Evolutionary conservation across 2,113 vertebrate species (phyloP).

Genomic region (Hydrochoerus hydrochaeris): DNA sequence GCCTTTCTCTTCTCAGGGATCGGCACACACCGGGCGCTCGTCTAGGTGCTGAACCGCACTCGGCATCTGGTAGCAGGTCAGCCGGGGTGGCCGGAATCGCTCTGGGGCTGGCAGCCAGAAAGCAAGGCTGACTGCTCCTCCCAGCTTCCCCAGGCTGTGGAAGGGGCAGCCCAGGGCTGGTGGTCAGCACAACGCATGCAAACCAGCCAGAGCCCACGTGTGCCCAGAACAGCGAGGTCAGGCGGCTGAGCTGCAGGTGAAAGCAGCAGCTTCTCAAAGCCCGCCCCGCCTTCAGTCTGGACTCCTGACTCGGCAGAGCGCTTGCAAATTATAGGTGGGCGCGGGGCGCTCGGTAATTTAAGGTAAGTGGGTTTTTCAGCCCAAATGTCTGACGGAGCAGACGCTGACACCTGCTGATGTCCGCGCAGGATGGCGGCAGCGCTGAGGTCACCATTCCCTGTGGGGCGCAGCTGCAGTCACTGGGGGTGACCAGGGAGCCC

Average conservation of each 20-base stretch:
- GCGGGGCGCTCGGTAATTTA: slow-evolving; percentile 57
- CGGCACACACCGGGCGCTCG: neutral
- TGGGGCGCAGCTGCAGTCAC: neutral
- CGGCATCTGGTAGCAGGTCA: neutral
- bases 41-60: neutral
- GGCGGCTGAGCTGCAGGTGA: slow-evolving; percentile 19
- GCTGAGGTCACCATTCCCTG: slow-evolving; percentile 48
- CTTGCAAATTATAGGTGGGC: slow-evolving; percentile 68
- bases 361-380: slow-evolving; percentile 51
- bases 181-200: neutral
- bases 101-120: neutral
- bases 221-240: neutral
- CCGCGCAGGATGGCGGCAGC: neutral
- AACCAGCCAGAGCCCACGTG: neutral
- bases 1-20: slow-evolving; percentile 26
- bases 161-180: neutral
- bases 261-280: slow-evolving; percentile 44
- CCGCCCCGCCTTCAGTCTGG: slow-evolving; percentile 42
- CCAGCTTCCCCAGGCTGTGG: neutral
- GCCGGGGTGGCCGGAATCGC: neutral
- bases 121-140: neutral
- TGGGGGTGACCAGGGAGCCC: neutral
- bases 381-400: slow-evolving; percentile 61
- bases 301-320: slow-evolving; percentile 58
- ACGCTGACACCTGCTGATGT: slow-evolving; percentile 39